Percentiles rank a stretch among this genome's conserved stretches.
These are phyloP conservation scores for Aproaerema taeniolella DNA, from an alignment of 2,888 invertebrate genomes.

Conservation along the genomic window DNA sequence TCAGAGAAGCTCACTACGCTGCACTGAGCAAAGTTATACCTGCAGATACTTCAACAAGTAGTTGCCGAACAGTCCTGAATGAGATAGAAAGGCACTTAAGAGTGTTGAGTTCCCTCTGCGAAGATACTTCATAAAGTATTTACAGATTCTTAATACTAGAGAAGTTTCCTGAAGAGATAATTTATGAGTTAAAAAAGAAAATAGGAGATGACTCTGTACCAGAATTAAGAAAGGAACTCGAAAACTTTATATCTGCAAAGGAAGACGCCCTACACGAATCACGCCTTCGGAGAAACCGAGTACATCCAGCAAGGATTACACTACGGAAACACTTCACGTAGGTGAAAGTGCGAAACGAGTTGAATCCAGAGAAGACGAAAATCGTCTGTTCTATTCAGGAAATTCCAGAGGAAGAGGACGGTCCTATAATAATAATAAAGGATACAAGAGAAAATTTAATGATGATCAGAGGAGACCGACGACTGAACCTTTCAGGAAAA, in stretches of 20 bases:
- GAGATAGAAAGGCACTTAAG: not conserved
- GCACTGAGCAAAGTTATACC: not conserved
- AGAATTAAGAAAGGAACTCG: not conserved
- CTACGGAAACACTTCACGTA: not conserved
- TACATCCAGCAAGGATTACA: not conserved
- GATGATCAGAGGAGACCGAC: too few relatives aligned
- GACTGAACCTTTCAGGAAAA: too few relatives aligned
- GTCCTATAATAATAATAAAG: too few relatives aligned
- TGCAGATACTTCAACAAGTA: not conserved
- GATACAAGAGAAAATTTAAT: too few relatives aligned
- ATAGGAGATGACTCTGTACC: not conserved
- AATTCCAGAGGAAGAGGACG: too few relatives aligned
- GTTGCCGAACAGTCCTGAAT: not conserved
- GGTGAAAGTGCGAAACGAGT: too few relatives aligned
- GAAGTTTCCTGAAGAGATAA: not conserved
- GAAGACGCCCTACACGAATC: too few relatives aligned
- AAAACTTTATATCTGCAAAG: not conserved
- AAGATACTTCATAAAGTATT: not conserved
- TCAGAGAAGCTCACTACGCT: not conserved
- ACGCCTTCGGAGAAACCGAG: not conserved
- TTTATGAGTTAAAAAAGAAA: not conserved
- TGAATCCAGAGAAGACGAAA: too few relatives aligned
- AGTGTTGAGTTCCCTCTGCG: not conserved
- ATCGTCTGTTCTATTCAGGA: too few relatives aligned
- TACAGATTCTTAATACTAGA: not conserved